Evolutionary conservation across 1,140 invertebrate genomes (phyloP).

Genomic region (Frieseomelitta varia): DNA sequence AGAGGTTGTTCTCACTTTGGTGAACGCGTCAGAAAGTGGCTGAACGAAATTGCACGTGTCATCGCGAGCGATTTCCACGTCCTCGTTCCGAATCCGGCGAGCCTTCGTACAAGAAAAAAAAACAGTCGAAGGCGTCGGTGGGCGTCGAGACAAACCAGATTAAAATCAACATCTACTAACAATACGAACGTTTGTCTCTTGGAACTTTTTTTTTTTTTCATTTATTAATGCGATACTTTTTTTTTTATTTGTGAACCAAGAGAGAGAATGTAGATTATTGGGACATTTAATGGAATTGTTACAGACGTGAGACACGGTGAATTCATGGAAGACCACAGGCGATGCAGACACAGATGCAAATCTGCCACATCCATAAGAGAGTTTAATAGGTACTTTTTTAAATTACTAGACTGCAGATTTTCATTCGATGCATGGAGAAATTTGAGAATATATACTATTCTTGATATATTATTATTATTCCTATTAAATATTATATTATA

Average conservation of each 20-base stretch:
- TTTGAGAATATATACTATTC: background rate
- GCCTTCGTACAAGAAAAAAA: background rate
- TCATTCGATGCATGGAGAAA: background rate
- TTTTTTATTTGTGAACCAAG: too few species aligned
- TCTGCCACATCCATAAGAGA: background rate
- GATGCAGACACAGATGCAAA: constrained; percentile 12
- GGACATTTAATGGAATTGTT: background rate
- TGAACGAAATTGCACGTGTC: background rate
- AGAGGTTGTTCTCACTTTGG: background rate
- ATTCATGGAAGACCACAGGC: constrained; percentile 23
- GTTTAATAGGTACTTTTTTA: constrained; percentile 10
- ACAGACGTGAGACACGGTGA: constrained; percentile 36
- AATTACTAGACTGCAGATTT: background rate
- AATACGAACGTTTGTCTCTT: too few species aligned
- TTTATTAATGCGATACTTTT: too few species aligned
- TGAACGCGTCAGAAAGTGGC: background rate
- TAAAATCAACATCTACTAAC: background rate
- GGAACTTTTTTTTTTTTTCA: too few species aligned
- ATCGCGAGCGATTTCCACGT: constrained; percentile 7
- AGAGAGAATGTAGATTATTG: too few species aligned
- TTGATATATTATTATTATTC: too few species aligned
- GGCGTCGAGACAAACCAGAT: background rate
- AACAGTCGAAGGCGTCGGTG: constrained; percentile 16
- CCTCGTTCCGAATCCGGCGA: constrained; percentile 24
- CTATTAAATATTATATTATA: too few species aligned